Base-by-base conservation (phyloP, 1,140 invertebrate species). In the Coboldia fuscipes region DNA sequence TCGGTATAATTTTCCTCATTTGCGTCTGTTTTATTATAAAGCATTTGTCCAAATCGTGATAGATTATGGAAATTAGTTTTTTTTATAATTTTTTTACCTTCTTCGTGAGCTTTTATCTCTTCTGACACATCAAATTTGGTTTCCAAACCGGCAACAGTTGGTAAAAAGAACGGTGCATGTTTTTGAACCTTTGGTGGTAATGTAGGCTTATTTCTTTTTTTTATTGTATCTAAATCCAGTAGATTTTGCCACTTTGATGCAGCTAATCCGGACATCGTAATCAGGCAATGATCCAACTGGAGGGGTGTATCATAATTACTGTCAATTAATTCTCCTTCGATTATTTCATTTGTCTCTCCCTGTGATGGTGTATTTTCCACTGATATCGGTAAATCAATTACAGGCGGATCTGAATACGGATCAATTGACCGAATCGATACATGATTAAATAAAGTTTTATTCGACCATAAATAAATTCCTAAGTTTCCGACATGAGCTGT, bases 401-500 rank as follows among this genome's bases (percentile, higher is more conserved):
- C 43, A 3, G 66, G 62, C 16, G 79, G 66, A 26, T 66, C 51
- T 38, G 51, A 45, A 8, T 44, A 41, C 12, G 57, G 60, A 44
- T 68, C 65, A 14, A 96, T 61, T 1, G 82, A 73, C 45, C 70
- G 70, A 3, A 96, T 56, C 15, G 77, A 72, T 3, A 94, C 59
- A 45, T 78, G 73, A 18, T 70, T 61, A 46, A 82, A 97, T 0
- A 97, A 50, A 0, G 78, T 77, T 40, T 71, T 75, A 57, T 97
- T 97, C 0, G 77, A 73, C 93, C 93, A 99, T 8, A 97, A 57
- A 48, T 83, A 93, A 22, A 99, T 68, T 0, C 90, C 92, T 17
- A 93, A 48, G 47, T 89, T 70, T 39, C 82, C 77, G 2, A 82
- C 69, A 50, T 97, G 90, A 0, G 75, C 67, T 2, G 89, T 96